Conservation (phyloP, 2,797 vertebrate species). For the Eurystomus glaucurus region DNA sequence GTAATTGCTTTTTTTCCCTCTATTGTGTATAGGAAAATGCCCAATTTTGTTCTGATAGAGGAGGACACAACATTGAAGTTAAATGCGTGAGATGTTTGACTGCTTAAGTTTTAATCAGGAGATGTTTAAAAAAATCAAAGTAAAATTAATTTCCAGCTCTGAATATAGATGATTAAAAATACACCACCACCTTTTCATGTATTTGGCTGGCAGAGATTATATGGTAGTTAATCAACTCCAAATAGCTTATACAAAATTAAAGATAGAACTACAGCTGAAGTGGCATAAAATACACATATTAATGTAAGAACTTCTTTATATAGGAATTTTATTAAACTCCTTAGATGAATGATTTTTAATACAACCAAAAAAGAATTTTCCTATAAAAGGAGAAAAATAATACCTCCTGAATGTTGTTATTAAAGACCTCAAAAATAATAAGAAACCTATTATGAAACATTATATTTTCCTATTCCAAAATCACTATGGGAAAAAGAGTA, state of each 20-base stretch:
- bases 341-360: constrained; percentile 57
- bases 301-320: constrained; percentile 55
- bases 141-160: constrained; percentile 83
- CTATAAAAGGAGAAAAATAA: constrained; percentile 15
- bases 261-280: constrained; percentile 61
- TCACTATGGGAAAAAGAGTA: neutral
- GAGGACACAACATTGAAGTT: constrained; percentile 87
- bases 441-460: neutral
- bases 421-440: neutral
- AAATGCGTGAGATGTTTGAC: constrained; percentile 85
- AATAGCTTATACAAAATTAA: constrained; percentile 74
- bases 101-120: constrained; percentile 86
- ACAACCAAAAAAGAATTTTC: neutral
- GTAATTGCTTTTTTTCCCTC: constrained; percentile 90
- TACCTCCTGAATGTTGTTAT: neutral
- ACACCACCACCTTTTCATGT: constrained; percentile 75
- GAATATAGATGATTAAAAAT: constrained; percentile 86
- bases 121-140: constrained; percentile 76
- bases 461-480: neutral
- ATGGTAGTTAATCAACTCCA: constrained; percentile 76
- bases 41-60: constrained; percentile 84
- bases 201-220: constrained; percentile 69
- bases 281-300: constrained; percentile 63
- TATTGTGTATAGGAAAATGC: constrained; percentile 87
- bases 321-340: constrained; percentile 57